Base-by-base conservation (phyloP, 2,113 vertebrate species). In the Lucifuga dentata region DNA sequence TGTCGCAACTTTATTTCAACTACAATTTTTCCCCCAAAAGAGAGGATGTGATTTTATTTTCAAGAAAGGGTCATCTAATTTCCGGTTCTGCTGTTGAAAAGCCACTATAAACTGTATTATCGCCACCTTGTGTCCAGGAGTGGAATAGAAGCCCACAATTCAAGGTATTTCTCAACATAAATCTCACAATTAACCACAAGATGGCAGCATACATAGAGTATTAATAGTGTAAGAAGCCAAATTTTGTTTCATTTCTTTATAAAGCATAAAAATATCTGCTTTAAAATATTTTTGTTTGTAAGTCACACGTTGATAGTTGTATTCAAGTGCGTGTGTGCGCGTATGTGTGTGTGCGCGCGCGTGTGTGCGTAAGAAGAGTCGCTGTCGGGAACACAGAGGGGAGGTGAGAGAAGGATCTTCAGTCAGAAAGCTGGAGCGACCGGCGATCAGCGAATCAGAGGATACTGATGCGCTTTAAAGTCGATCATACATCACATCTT, bases 401-500 rank as follows among this genome's bases (percentile, higher is more conserved):
- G 20, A 51, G 39, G 19, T 13, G 39, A 58, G 56, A 33, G 16
- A 40, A 39, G 66, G 6, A 20, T 16, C 17, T 2, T 20, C 23
- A 3, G 11, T 26, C 10, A 16, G 46, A 52, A 55, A 51, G 39
- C 35, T 7, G 13, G 23, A 26, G 11, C 40, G 23, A 8, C 46
- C 16, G 19, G 21, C 35, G 7, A 35, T 2, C 26, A 23, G 4
- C 39, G 38, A 12, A 33, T 50, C 57, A 62, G 26, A 21, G 51
- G 53, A 66, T 57, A 62, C 69, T 78, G 66, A 86, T 84, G 77
- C 55, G 55, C 33, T 35, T 61, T 20, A 49, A 64, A 84, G 61
- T 71, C 51, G 32, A 5, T 16, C 35, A 41, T 7, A 5, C 6
- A 52, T 49, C 20, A 10, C n/a, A 51, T 64, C 63, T 41, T 44